phyloP scores from a whole-genome alignment of 2,888 invertebrate genomes.

The Eretmocerus hayati region DNA sequence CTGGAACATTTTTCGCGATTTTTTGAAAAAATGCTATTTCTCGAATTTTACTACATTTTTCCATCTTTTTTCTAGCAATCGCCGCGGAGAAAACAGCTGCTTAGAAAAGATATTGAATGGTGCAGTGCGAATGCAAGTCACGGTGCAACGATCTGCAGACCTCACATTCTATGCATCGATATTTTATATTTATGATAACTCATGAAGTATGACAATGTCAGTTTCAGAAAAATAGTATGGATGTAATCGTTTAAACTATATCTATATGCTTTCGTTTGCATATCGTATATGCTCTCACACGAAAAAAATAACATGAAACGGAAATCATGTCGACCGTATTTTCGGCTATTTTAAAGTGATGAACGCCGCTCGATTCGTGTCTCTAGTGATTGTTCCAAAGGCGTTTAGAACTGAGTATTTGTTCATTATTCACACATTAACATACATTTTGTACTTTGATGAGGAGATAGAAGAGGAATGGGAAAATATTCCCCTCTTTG shows the following conservation, averaged over 20 bases:
- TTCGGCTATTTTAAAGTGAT: conserved; percentile 12
- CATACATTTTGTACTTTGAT: conserved; percentile 16
- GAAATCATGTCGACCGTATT: conserved; percentile 11
- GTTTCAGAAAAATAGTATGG: conserved; percentile 28
- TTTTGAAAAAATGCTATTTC: too few species aligned
- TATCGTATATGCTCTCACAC: conserved; percentile 17
- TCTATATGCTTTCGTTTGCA: conserved; percentile 29
- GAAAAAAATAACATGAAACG: conserved; percentile 10
- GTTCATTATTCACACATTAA: conserved; percentile 18
- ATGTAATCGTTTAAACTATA: conserved; percentile 37
- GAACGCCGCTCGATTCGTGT: conserved; percentile 18
- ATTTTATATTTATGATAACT: conserved; percentile 33
- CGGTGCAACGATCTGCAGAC: conserved; percentile 32
- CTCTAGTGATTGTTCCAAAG: conserved; percentile 19
- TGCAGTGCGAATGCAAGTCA: conserved; percentile 18
- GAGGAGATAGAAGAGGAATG: conserved; percentile 2
- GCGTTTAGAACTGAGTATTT: conserved; percentile 13
- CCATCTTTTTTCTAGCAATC: conserved; percentile 32
- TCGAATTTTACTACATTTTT: not conserved
- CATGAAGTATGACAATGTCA: conserved; percentile 16
- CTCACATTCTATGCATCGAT: conserved; percentile 41
- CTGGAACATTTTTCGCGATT: too few species aligned
- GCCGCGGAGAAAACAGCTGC: conserved; percentile 43
- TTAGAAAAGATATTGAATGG: conserved; percentile 25
- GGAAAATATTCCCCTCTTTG: conserved; percentile 16